Evolutionary conservation across 2,113 vertebrate species (phyloP).

Genomic region (Neomonachus schauinslandi): DNA sequence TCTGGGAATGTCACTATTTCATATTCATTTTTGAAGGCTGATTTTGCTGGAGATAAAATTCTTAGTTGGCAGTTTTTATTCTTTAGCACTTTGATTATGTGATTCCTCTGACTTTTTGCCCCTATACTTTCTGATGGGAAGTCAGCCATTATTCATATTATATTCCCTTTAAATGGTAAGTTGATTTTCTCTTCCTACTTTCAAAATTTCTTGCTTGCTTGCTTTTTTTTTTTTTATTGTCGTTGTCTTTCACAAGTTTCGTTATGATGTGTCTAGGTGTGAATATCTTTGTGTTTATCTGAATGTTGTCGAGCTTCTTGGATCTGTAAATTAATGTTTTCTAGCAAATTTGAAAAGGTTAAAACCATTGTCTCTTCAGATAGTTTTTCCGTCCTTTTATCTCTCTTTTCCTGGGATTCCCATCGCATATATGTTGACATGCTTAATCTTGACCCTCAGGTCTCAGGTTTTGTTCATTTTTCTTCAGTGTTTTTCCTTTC

Average conservation of each 20-base stretch:
- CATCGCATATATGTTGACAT: not conserved
- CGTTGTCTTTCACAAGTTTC: not conserved
- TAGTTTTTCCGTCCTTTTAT: not conserved
- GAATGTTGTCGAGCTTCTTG: not conserved
- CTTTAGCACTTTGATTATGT: not conserved
- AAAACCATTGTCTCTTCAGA: not conserved
- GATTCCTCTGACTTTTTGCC: not conserved
- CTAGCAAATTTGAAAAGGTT: not conserved
- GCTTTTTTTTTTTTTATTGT: not conserved
- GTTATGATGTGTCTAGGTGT: not conserved
- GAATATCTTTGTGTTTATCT: constrained; percentile 19
- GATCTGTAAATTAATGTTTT: not conserved
- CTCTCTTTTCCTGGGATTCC: not conserved
- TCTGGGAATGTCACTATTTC: not conserved
- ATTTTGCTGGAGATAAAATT: not conserved
- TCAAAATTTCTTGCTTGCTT: not conserved
- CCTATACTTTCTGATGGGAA: not conserved
- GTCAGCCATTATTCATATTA: not conserved
- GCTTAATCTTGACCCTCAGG: not conserved
- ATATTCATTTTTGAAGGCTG: not conserved
- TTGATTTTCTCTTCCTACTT: not conserved
- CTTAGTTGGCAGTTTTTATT: not conserved
- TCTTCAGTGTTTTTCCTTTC: not conserved
- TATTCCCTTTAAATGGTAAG: not conserved
- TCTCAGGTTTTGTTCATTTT: not conserved